A percentile compares a stretch with the other conserved stretches of the same genome.
phyloP scores from a whole-genome alignment of 37 sponge, comb jelly and placozoan genomes.

The Mnemiopsis leidyi region DNA sequence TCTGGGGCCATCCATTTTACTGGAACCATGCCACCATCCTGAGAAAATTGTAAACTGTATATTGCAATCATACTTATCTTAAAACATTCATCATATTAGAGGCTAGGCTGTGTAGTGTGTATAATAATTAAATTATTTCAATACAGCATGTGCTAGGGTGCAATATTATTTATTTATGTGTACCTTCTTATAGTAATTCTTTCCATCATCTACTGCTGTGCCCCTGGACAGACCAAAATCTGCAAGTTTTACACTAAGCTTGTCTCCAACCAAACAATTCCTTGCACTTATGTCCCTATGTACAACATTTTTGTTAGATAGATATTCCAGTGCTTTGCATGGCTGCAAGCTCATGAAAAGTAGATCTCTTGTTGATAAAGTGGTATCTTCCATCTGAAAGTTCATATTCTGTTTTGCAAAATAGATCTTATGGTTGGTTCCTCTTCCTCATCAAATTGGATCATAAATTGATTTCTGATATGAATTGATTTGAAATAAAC shows the following conservation, averaged over 20 bases:
- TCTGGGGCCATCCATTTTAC: constrained; percentile 64
- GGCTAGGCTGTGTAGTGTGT: too few relatives aligned
- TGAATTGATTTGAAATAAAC: too few relatives aligned
- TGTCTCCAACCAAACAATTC: constrained; percentile 33
- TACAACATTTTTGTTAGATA: background rate
- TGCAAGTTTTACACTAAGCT: constrained; percentile 29
- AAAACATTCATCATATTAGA: too few relatives aligned
- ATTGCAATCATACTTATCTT: background rate
- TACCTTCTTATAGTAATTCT: constrained; percentile 62
- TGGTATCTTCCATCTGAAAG: constrained; percentile 1
- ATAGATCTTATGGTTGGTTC: too few relatives aligned
- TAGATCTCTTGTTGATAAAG: background rate
- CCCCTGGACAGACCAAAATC: constrained; percentile 58
- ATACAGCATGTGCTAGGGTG: too few relatives aligned
- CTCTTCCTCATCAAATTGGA: too few relatives aligned
- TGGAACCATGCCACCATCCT: constrained; percentile 66
- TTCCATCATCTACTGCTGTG: constrained; percentile 23
- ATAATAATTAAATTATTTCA: too few relatives aligned
- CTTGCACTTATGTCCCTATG: constrained; percentile 60
- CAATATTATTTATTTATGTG: too few relatives aligned
- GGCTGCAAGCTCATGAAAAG: constrained; percentile 42
- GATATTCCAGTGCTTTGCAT: constrained; percentile 18
- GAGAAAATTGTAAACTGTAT: background rate
- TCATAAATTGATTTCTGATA: too few relatives aligned
- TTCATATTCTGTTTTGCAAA: too few relatives aligned